phyloP scores from a whole-genome alignment of 2,888 invertebrate genomes.

The Cryptophagus acutangulus region DNA sequence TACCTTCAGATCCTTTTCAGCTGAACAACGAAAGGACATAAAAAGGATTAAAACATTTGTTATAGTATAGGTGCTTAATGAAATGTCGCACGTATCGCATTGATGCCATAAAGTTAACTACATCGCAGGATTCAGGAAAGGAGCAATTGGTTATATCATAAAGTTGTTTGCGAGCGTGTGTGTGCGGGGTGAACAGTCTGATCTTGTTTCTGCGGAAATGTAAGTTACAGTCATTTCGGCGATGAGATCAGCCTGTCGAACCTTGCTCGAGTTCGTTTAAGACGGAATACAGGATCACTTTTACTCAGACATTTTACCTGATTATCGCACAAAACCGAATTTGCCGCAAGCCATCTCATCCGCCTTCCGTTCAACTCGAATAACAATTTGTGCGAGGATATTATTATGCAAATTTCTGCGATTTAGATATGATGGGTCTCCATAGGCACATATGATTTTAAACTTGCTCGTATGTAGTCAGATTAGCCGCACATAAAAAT shows the following conservation, averaged over 20 bases:
- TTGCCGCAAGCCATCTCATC: slow-evolving; percentile 8
- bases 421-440: no score
- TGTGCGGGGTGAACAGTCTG: slow-evolving; percentile 46
- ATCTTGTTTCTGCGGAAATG: slow-evolving; percentile 50
- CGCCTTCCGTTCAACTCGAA: slow-evolving; percentile 13
- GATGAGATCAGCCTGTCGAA: slow-evolving; percentile 51
- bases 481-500: no score
- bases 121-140: no score
- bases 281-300: not conserved
- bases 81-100: slow-evolving; percentile 1
- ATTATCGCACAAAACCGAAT: slow-evolving; percentile 18
- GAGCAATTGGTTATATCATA: no score
- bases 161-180: slow-evolving; percentile 8
- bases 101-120: no score
- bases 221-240: slow-evolving; percentile 48
- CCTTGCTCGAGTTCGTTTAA: slow-evolving; percentile 27
- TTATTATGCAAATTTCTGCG: slow-evolving; percentile 23
- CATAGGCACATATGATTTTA: no score
- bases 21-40: no score
- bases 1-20: no score
- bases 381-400: slow-evolving; percentile 22
- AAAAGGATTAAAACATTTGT: no score
- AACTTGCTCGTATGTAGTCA: no score
- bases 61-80: not conserved
- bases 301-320: slow-evolving; percentile 12